Percentiles rank a stretch among this genome's conserved stretches.
Conservation (phyloP, 2,797 vertebrate species). For the Calcarius lapponicus region DNA sequence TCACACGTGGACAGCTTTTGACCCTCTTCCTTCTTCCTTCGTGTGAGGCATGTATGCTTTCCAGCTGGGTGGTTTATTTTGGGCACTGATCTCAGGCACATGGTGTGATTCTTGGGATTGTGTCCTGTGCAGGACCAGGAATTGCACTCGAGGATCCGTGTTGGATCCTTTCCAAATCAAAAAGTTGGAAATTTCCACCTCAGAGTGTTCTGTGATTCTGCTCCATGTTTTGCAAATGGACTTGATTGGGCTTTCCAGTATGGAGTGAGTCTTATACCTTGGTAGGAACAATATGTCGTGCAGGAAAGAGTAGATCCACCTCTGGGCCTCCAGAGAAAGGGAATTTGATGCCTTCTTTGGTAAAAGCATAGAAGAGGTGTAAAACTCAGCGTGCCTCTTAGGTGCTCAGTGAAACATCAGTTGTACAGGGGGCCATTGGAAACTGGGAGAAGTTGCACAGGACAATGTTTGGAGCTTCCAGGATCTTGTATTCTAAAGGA, state of each 20-base stretch:
- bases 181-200: neutral
- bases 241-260: neutral
- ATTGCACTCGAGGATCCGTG: accelerated
- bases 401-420: neutral
- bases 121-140: neutral
- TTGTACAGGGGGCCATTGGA: neutral
- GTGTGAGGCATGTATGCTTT: neutral
- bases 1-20: neutral
- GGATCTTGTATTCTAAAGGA: neutral
- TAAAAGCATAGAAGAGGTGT: neutral
- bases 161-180: neutral
- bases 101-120: neutral
- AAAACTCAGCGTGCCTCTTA: neutral
- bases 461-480: neutral
- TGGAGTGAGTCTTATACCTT: neutral
- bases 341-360: neutral
- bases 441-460: neutral
- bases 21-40: neutral
- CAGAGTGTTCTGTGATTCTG: neutral
- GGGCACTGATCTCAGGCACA: neutral
- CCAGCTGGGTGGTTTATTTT: neutral
- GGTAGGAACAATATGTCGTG: neutral
- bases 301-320: accelerated
- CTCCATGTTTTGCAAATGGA: neutral
- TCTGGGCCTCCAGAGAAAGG: neutral